Evolutionary conservation across 2,113 vertebrate species (phyloP), one percentile per base, ranked within the genome.

Genomic region (Spea multiplicata): DNA sequence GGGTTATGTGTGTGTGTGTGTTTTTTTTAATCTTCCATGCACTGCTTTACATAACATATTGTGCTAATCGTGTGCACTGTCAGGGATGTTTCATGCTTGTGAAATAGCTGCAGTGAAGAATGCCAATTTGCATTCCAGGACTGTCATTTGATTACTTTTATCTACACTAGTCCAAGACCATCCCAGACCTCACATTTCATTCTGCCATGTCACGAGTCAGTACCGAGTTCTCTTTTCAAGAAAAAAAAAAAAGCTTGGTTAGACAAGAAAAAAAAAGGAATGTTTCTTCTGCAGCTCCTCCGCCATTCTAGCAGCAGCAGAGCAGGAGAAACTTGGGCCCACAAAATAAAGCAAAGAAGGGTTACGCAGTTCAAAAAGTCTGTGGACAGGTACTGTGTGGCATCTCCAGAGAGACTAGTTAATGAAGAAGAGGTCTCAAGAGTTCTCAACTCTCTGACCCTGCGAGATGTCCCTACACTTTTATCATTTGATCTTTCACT

Each of bases 81-180:
- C 91, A 89, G 91, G 88, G 91, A 92, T 94, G 93, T 95, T 95
- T 94, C 91, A 90, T 91, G 91, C 91, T 91, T 91, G 90, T 93
- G 93, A 88, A 90, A 93, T 89, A 92, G 88, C 91, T 88, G 86
- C 88, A 91, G 90, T 90, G 89, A 94, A 94, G 93, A 95, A 93
- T 94, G 92, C 89, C 94, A 95, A 94, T 96, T 95, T 95, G 95
- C 94, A 96, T 97, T 97, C 94, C 95, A 92, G 88, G 86, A 92
- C 91, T 95, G 94, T 95, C 93, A 95, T 95, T 96, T 95, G 94
- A 96, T 95, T 94, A 94, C 93, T 94, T 96, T 95, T 95, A 95
- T 96, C 94, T 95, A 85, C 86, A 86, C 85, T 89, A 89, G 88
- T 92, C 83, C 87, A 88, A 91, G 89, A 91, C 88, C 84, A 86